Evolutionary conservation across 2,888 invertebrate genomes (phyloP).

Genomic region (Scaptodrosophila latifasciaeformis): DNA sequence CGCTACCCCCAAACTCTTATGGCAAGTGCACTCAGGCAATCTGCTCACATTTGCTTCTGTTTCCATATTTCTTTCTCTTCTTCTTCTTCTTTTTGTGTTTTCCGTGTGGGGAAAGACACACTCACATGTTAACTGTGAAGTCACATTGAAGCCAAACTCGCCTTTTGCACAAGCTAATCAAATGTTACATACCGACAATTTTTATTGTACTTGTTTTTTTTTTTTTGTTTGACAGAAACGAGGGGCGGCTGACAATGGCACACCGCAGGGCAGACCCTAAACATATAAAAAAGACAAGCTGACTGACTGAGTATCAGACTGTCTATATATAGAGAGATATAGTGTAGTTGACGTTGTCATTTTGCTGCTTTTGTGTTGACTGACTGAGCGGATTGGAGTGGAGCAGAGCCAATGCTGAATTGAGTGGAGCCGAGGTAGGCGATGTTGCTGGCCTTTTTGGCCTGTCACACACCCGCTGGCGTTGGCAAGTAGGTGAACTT

Average conservation of each 20-base stretch:
- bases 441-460: slow-evolving; percentile 18
- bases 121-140: too few relatives aligned
- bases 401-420: too few relatives aligned
- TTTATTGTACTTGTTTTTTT: slow-evolving; percentile 3
- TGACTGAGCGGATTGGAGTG: background rate
- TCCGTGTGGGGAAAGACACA: too few relatives aligned
- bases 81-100: background rate
- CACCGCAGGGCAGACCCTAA: background rate
- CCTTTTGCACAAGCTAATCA: slow-evolving; percentile 53
- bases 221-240: background rate
- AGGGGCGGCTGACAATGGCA: background rate
- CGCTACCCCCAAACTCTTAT: too few relatives aligned
- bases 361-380: slow-evolving; percentile 49
- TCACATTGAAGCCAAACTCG: slow-evolving; percentile 10
- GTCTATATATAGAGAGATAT: slow-evolving; percentile 5
- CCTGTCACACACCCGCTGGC: slow-evolving; percentile 4
- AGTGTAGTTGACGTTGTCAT: slow-evolving; percentile 51
- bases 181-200: slow-evolving; percentile 55
- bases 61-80: background rate
- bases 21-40: background rate
- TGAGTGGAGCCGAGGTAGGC: too few relatives aligned
- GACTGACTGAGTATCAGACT: too few relatives aligned
- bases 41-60: background rate
- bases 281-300: background rate
- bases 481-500: slow-evolving; percentile 24